These are phyloP conservation scores for Bombus vancouverensis DNA, from an alignment of 1,140 invertebrate genomes.

Conservation along the genomic window DNA sequence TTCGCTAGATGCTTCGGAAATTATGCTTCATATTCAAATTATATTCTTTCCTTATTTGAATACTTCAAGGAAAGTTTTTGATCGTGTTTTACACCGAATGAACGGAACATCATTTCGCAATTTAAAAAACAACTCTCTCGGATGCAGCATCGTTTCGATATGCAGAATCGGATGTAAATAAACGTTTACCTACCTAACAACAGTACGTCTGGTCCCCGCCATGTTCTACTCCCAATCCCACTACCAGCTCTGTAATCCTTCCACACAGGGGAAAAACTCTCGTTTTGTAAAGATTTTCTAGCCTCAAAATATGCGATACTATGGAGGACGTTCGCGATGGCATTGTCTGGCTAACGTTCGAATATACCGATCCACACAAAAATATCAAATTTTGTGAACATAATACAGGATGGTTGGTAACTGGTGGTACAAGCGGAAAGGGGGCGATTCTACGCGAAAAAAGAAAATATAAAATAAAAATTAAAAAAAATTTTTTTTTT, in stretches of 20 bases:
- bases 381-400: not conserved
- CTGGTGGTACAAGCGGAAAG: too few species aligned
- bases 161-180: not conserved
- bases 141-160: not conserved
- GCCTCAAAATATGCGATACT: not conserved
- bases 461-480: too few species aligned
- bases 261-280: not conserved
- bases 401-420: not conserved
- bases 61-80: too few species aligned
- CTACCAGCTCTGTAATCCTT: not conserved
- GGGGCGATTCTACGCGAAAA: too few species aligned
- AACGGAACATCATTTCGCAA: not conserved
- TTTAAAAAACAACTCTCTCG: not conserved
- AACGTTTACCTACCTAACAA: not conserved
- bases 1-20: too few species aligned
- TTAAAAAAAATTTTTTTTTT: too few species aligned
- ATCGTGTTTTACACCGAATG: too few species aligned
- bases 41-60: not conserved
- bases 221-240: not conserved
- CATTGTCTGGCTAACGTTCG: not conserved
- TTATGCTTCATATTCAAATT: not conserved
- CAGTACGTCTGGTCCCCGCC: too few species aligned
- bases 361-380: not conserved
- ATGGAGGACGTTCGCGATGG: not conserved
- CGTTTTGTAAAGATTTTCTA: not conserved